These are phyloP conservation scores for Brachionus rotundiformis DNA, from an alignment of 1,140 invertebrate genomes.

Conservation along the genomic window DNA sequence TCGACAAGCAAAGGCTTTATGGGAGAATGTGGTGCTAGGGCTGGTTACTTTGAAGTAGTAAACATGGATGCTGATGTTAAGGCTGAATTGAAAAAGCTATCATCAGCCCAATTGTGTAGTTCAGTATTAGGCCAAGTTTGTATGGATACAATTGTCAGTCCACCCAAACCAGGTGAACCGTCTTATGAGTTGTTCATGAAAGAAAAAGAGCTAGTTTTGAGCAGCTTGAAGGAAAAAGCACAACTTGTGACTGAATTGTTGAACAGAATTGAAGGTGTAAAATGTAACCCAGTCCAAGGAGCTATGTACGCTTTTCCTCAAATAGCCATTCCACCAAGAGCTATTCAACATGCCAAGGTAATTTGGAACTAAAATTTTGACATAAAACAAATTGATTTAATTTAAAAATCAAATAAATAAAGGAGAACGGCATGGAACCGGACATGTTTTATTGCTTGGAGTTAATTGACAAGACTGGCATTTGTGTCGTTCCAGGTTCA, in stretches of 20 bases:
- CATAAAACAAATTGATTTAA: slow-evolving; percentile 52
- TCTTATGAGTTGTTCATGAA: slow-evolving; percentile 67
- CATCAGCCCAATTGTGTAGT: slow-evolving; percentile 91
- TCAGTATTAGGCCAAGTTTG: slow-evolving; percentile 77
- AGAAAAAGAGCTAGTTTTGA: slow-evolving; percentile 81
- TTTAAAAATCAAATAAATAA: slow-evolving; percentile 28
- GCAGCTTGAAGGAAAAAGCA: slow-evolving; percentile 76
- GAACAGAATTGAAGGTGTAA: slow-evolving; percentile 84
- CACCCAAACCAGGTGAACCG: slow-evolving; percentile 78
- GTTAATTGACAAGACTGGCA: slow-evolving; percentile 85
- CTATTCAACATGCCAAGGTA: slow-evolving; percentile 64
- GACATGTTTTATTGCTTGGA: slow-evolving; percentile 93
- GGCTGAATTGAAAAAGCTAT: slow-evolving; percentile 78
- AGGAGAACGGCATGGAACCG: slow-evolving; percentile 66
- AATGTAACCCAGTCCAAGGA: slow-evolving; percentile 73
- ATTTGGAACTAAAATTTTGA: not conserved
- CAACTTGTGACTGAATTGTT: slow-evolving; percentile 84
- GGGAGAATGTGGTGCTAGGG: slow-evolving; percentile 66
- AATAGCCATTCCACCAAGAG: slow-evolving; percentile 65
- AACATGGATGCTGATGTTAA: slow-evolving; percentile 81
- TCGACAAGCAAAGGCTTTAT: slow-evolving; percentile 88
- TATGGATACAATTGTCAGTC: slow-evolving; percentile 76
- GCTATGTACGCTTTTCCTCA: slow-evolving; percentile 94
- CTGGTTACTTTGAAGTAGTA: slow-evolving; percentile 78
- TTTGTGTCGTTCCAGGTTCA: slow-evolving; percentile 84